A percentile compares a stretch with the other conserved stretches of the same genome.
Conservation (phyloP, 2,113 vertebrate genomes). For the Empidonax traillii region DNA sequence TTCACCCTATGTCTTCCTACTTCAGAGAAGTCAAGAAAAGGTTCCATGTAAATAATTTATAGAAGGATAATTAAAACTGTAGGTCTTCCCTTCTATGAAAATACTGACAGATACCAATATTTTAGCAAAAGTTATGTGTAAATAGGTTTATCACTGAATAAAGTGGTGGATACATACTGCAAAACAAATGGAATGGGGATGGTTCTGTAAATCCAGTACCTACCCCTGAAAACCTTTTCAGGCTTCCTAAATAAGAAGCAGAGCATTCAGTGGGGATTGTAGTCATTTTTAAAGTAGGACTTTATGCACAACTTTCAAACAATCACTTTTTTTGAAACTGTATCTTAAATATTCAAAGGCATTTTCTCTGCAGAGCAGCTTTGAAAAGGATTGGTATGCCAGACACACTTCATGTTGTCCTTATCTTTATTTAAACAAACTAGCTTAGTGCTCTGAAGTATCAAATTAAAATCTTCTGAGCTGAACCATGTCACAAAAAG, state of each 20-base stretch:
- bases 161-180: not conserved
- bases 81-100: not conserved
- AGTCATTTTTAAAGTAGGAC: not conserved
- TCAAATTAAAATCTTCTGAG: slow-evolving; percentile 11
- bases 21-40: not conserved
- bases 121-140: not conserved
- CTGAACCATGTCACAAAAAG: not conserved
- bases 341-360: slow-evolving; percentile 34
- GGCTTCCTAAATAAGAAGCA: not conserved
- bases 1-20: not conserved
- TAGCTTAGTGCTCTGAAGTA: slow-evolving; percentile 8
- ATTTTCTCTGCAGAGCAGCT: slow-evolving; percentile 23
- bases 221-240: not conserved
- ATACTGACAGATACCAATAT: not conserved
- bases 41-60: not conserved
- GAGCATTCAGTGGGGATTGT: not conserved
- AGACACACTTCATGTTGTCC: slow-evolving; percentile 19
- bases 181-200: not conserved
- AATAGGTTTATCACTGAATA: not conserved
- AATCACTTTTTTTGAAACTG: not conserved
- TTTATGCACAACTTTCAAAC: not conserved
- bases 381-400: slow-evolving; percentile 25
- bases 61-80: not conserved
- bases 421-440: slow-evolving; percentile 49
- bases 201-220: not conserved